A percentile compares a stretch with the other conserved stretches of the same genome.
phyloP scores from a whole-genome alignment of 2,797 vertebrate species.

The Halcyon chelicuti region DNA sequence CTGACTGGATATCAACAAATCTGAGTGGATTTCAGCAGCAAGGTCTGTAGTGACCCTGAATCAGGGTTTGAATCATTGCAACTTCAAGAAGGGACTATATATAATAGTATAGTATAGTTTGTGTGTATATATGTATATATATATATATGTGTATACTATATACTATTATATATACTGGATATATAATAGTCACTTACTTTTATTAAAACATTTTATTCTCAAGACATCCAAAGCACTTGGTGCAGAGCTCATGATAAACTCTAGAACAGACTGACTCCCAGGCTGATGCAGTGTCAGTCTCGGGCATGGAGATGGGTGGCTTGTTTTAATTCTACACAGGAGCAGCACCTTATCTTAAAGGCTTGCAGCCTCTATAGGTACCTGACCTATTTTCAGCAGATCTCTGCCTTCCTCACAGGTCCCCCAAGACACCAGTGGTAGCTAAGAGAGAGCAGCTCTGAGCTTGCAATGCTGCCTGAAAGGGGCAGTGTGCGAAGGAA shows the following conservation, averaged over 20 bases:
- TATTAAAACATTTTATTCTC: background rate
- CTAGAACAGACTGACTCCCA: background rate
- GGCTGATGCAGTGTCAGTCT: background rate
- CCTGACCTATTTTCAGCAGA: background rate
- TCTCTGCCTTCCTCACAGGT: background rate
- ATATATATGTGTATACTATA: too few species aligned
- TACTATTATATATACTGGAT: background rate
- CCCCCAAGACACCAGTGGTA: rapidly evolving
- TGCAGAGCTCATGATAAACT: background rate
- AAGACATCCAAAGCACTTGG: background rate
- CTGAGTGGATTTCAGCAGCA: background rate
- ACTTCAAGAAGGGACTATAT: background rate
- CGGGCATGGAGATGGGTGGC: background rate
- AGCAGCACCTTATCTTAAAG: background rate
- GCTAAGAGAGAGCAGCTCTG: background rate
- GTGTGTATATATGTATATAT: too few species aligned
- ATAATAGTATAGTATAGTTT: too few species aligned
- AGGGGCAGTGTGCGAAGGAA: background rate
- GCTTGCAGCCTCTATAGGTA: background rate
- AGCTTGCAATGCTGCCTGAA: background rate
- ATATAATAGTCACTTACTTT: background rate
- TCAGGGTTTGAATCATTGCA: background rate
- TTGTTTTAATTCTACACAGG: background rate
- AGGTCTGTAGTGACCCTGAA: background rate
- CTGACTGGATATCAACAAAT: too few species aligned